A percentile compares a stretch with the other conserved stretches of the same genome.
phyloP scores from a whole-genome alignment of 1,140 invertebrate genomes.

The Drosophila varians region DNA sequence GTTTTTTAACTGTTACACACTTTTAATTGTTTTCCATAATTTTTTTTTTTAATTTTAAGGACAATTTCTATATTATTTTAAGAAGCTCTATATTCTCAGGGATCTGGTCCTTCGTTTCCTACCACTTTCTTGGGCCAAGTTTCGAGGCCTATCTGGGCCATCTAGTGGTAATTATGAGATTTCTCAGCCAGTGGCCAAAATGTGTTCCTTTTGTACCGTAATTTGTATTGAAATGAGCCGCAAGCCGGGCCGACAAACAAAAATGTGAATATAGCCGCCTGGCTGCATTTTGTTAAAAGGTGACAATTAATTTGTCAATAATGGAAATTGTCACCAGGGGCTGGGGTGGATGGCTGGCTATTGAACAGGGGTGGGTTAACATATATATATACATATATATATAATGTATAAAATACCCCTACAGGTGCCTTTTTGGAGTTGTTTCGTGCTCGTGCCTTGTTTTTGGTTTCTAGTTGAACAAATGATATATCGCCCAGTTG shows the following conservation, averaged over 20 bases:
- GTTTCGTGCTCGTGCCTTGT: conserved; percentile 48
- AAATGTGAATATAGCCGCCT: conserved; percentile 13
- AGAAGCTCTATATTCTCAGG: too few relatives aligned
- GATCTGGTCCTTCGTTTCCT: background rate
- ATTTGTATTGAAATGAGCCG: conserved; percentile 72
- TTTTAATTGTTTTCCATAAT: too few relatives aligned
- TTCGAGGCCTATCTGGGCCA: conserved; percentile 23
- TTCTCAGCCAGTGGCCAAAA: conserved; percentile 37
- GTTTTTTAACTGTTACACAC: too few relatives aligned
- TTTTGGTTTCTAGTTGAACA: conserved; percentile 44
- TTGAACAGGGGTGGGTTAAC: background rate
- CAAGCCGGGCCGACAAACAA: background rate
- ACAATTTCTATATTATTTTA: too few relatives aligned
- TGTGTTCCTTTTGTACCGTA: conserved; percentile 53
- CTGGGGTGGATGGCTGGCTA: background rate
- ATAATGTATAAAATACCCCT: background rate
- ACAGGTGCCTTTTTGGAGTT: conserved; percentile 2
- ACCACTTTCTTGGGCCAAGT: background rate
- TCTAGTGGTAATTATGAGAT: conserved; percentile 79
- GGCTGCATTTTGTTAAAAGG: conserved; percentile 78
- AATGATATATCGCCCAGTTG: conserved; percentile 72
- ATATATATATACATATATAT: background rate
- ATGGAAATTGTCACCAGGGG: conserved; percentile 65
- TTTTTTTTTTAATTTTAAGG: too few relatives aligned
- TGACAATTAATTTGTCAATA: conserved; percentile 82